phyloP scores from a whole-genome alignment of 2,113 vertebrate species.

The Entosphenus tridentatus region DNA sequence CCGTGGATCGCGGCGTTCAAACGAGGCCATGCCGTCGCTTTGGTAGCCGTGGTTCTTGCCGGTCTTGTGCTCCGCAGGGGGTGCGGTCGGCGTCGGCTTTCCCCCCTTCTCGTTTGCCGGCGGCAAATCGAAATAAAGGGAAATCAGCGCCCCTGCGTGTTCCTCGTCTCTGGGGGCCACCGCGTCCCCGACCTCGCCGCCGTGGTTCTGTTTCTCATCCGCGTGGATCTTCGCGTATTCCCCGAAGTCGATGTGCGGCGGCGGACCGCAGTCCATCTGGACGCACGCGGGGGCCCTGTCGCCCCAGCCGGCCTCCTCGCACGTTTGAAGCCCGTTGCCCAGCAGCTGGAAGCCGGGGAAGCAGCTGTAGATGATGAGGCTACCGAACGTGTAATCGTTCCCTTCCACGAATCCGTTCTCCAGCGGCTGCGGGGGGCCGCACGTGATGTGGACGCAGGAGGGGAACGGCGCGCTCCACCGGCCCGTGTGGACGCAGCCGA shows the following conservation, averaged over 20 bases:
- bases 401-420: slow-evolving; percentile 89
- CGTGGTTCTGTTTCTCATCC: too few species aligned
- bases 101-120: too few species aligned
- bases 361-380: slow-evolving; percentile 93
- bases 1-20: too few species aligned
- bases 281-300: slow-evolving; percentile 44
- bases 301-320: slow-evolving; percentile 72
- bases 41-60: too few species aligned
- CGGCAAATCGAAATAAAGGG: too few species aligned
- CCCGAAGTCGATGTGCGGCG: slow-evolving; percentile 87
- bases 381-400: slow-evolving; percentile 65
- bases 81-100: too few species aligned
- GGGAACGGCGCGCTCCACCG: slow-evolving; percentile 44
- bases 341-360: slow-evolving; percentile 67
- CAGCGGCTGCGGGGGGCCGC: slow-evolving; percentile 50
- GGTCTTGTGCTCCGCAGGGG: too few species aligned
- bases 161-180: too few species aligned
- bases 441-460: slow-evolving; percentile 46
- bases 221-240: slow-evolving; percentile 30
- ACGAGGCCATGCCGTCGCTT: too few species aligned
- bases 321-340: slow-evolving; percentile 66
- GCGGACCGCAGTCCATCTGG: slow-evolving; percentile 64
- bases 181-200: too few species aligned
- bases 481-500: slow-evolving; percentile 52
- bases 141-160: too few species aligned